A percentile compares a stretch with the other conserved stretches of the same genome.
These are phyloP conservation scores for Taxidea taxus DNA, from an alignment of 2,113 vertebrate species.

Conservation along the genomic window DNA sequence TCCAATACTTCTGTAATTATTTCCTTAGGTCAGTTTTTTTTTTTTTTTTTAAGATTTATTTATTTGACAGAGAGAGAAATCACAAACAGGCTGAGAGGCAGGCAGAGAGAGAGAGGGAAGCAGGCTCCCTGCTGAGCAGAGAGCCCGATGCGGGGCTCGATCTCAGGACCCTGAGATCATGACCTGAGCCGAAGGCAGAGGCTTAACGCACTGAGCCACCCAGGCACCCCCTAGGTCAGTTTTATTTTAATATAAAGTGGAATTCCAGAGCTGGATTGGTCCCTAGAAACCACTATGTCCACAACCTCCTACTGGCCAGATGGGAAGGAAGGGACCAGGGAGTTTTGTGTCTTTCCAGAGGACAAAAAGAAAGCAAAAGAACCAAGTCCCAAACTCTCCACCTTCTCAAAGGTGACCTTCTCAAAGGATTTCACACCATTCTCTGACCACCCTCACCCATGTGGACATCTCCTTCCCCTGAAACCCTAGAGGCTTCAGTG, in stretches of 20 bases:
- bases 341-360: background rate
- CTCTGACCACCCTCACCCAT: background rate
- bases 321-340: background rate
- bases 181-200: too few relatives aligned
- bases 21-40: constrained; percentile 4
- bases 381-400: background rate
- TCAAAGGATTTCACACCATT: constrained; percentile 7
- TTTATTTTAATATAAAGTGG: background rate
- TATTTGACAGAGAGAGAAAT: too few relatives aligned
- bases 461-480: background rate
- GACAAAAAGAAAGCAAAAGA: constrained; percentile 10
- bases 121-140: too few relatives aligned
- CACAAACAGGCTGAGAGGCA: too few relatives aligned
- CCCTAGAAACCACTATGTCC: background rate
- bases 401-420: background rate
- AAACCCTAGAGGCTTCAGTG: background rate
- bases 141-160: too few relatives aligned
- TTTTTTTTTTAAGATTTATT: too few relatives aligned
- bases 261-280: constrained; percentile 21
- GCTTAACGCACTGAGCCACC: too few relatives aligned
- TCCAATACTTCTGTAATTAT: background rate
- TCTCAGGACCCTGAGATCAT: too few relatives aligned
- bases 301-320: background rate
- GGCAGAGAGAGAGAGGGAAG: too few relatives aligned
- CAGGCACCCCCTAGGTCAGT: background rate